Evolutionary conservation across 2,888 invertebrate genomes (phyloP).

Genomic region (Ganaspis brasiliensis): DNA sequence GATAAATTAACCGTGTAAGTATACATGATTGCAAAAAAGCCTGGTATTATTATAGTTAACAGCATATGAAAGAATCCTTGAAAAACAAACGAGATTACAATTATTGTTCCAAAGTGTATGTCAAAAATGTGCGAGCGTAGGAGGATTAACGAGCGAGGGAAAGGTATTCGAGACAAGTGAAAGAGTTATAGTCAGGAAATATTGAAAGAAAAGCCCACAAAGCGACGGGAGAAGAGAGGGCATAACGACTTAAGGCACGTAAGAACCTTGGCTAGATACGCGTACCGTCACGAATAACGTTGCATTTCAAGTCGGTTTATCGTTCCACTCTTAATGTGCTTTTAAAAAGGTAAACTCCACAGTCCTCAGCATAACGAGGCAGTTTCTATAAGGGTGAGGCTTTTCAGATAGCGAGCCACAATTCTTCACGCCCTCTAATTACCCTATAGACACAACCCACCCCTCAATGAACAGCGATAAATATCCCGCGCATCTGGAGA

Average conservation of each 20-base stretch:
- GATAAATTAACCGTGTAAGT: too few species aligned
- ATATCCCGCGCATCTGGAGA: constrained; percentile 72
- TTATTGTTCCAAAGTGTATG: not conserved
- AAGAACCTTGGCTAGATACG: constrained; percentile 6
- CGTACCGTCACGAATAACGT: constrained; percentile 2
- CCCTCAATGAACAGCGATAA: constrained; percentile 73
- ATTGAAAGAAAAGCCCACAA: constrained; percentile 30
- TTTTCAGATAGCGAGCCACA: constrained; percentile 70
- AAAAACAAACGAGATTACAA: not conserved
- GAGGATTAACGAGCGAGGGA: constrained; percentile 23
- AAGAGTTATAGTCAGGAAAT: constrained; percentile 35
- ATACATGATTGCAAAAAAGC: not conserved
- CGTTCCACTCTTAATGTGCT: constrained; percentile 67
- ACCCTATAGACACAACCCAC: constrained; percentile 73
- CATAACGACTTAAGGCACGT: constrained; percentile 28
- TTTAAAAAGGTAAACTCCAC: constrained; percentile 70
- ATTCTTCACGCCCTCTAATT: constrained; percentile 79
- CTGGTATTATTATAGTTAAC: too few species aligned
- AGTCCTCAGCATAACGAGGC: constrained; percentile 59
- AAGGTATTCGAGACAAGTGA: constrained; percentile 31
- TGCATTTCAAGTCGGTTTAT: constrained; percentile 59
- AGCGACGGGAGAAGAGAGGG: not conserved
- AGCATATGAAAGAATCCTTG: not conserved
- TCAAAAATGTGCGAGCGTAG: constrained; percentile 1
- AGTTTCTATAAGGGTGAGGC: constrained; percentile 66